Evolutionary conservation across 2,113 vertebrate genomes (phyloP).

Genomic region (Campylomormyrus numenius): DNA sequence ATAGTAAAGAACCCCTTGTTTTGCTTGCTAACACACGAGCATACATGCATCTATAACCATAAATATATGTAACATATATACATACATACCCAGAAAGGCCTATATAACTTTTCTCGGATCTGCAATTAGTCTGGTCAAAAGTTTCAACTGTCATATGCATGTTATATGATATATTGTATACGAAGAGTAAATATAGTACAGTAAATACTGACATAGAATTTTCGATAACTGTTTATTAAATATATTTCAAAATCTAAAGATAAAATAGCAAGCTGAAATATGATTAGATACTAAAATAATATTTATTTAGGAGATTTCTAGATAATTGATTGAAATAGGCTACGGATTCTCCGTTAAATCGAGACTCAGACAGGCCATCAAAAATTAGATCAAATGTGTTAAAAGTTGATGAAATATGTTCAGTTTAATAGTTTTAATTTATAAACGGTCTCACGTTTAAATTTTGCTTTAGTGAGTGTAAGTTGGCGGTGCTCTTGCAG

Average conservation of each 20-base stretch:
- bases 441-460: neutral
- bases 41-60: neutral
- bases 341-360: neutral
- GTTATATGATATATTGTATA: neutral
- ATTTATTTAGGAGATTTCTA: neutral
- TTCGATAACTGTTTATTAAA: neutral
- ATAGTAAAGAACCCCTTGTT: neutral
- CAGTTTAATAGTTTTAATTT: neutral
- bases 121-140: neutral
- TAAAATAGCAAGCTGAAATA: neutral
- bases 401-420: neutral
- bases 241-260: neutral
- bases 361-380: neutral
- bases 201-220: neutral
- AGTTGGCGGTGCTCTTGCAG: neutral
- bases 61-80: no score
- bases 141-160: neutral
- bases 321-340: neutral
- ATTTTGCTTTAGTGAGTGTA: neutral
- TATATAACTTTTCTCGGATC: neutral
- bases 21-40: neutral
- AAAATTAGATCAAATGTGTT: neutral
- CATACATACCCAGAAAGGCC: no score
- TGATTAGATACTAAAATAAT: neutral
- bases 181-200: neutral